Evolutionary conservation across 2,888 invertebrate genomes (phyloP), one percentile per base, ranked within the genome.

Genomic region (Euproctis similis): DNA sequence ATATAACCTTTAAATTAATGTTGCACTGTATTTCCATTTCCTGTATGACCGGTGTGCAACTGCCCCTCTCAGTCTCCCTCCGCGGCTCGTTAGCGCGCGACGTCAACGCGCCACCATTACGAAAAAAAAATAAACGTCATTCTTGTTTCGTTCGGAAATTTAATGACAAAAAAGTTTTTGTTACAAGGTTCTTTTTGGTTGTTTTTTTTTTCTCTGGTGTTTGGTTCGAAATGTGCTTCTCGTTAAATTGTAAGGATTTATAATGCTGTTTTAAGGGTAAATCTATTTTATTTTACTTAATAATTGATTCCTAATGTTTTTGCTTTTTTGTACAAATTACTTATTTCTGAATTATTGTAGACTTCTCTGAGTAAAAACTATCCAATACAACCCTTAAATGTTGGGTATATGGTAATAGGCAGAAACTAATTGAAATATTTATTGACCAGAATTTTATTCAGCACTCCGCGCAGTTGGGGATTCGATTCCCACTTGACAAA

Each of bases 71-170:
- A 78, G 78, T 78, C 33, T 48, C 53, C 58, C 59, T 52, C 57
- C 52, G 69, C 65, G 61, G 67, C 61, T 53, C 58, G 68, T 20
- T 55, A 49, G 49, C 56, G 72, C 53, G 60, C 50, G 66, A 66
- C 78, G 77, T 62, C 42, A 13, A 37, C 36, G 34, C 31, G 39
- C 42, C 27, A 56, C 58, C 52, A 59, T 67, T 21, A 8, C 4
- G 46, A 45, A 11, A 22, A 11, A 22, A 38, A 43, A 21, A 21
- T 26, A 46, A 44, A 39, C 41, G 35, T 34, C 34, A 37, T 16
- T 33, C 32, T 26, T 26, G 31, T 26, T 12, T n/a, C 18, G 21
- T 39, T 38, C 36, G 28, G 20, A 36, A 36, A 31, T 34, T 30
- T 2, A 20, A 45, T 31, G 30, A 35, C 12, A 26, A 39, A 19